Conservation (phyloP, 64 coral and sea anemone species). For the Anthopleura sola region DNA sequence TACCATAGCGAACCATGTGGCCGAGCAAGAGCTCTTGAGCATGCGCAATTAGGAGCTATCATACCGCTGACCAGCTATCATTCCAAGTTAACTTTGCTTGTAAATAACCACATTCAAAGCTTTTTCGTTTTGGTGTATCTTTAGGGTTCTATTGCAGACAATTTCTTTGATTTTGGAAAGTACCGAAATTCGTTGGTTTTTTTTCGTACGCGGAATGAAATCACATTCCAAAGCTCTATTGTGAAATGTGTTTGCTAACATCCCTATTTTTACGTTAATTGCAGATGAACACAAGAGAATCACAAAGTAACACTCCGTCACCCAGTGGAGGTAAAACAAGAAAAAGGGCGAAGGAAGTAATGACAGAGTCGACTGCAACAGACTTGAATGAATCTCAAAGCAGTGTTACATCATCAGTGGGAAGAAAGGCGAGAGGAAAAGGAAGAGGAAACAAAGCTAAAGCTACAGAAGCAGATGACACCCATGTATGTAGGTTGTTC, state of each 20-base stretch:
- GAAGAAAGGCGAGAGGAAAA: conserved; percentile 11
- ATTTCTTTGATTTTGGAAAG: too few relatives aligned
- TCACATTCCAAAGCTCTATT: not conserved
- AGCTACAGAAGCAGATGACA: not conserved
- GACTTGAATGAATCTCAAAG: not conserved
- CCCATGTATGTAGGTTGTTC: conserved; percentile 16
- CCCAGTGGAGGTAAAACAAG: not conserved
- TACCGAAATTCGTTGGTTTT: too few relatives aligned
- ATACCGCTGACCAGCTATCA: too few relatives aligned
- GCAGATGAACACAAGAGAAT: not conserved
- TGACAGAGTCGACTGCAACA: not conserved
- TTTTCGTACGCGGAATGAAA: too few relatives aligned
- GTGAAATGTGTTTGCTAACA: not conserved
- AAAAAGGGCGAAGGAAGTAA: not conserved
- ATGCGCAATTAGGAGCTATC: too few relatives aligned
- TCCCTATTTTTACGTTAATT: not conserved
- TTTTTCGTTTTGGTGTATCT: too few relatives aligned
- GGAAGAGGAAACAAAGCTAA: not conserved
- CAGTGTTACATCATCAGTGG: conserved; percentile 8
- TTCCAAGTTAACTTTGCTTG: too few relatives aligned
- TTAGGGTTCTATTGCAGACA: too few relatives aligned
- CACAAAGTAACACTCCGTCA: not conserved
- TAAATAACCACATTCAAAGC: too few relatives aligned
- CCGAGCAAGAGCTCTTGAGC: too few relatives aligned
- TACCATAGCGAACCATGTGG: too few relatives aligned